phyloP scores from a whole-genome alignment of 2,113 vertebrate genomes.

The Notothenia coriiceps region DNA sequence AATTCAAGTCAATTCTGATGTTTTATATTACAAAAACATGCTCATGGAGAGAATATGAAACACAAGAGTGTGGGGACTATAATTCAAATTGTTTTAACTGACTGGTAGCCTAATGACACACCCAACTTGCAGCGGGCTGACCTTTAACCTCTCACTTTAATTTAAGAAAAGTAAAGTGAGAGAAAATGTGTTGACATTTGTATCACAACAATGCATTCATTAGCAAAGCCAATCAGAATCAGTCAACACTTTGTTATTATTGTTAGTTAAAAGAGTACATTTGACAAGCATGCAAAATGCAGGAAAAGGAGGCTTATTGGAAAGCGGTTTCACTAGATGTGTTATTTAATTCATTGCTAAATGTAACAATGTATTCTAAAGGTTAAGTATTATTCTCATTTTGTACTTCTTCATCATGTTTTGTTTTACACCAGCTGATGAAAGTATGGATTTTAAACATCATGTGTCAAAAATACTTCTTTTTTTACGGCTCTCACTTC shows the following conservation, averaged over 20 bases:
- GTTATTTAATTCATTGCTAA: neutral
- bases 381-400: neutral
- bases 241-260: neutral
- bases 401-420: neutral
- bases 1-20: neutral
- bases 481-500: no score
- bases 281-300: neutral
- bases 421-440: neutral
- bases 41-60: neutral
- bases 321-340: neutral
- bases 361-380: neutral
- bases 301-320: neutral
- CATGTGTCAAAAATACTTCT: neutral
- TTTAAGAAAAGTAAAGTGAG: constrained; percentile 35
- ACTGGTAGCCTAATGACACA: constrained; percentile 47
- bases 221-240: neutral
- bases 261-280: neutral
- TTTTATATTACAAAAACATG: neutral
- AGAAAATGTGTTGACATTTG: constrained; percentile 64
- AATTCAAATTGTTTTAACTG: neutral
- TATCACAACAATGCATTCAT: constrained; percentile 19
- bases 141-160: constrained; percentile 64
- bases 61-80: neutral
- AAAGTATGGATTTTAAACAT: neutral
- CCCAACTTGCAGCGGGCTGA: constrained; percentile 52